Base-by-base conservation (phyloP, 2,113 vertebrate genomes). In the Sebastes fasciatus region DNA sequence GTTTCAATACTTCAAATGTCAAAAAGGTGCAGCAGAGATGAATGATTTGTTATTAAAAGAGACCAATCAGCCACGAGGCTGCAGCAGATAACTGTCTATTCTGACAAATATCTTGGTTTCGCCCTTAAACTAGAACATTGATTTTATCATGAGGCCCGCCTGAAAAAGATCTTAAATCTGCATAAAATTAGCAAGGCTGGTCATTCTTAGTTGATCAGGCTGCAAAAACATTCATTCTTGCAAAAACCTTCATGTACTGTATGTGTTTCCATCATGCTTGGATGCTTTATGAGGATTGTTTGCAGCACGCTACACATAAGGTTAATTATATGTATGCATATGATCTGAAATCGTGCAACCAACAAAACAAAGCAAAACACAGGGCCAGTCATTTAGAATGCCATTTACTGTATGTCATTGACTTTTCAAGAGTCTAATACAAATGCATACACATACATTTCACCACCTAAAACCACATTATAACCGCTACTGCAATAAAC, bases 371-470 rank as follows among this genome's bases (percentile, higher is more conserved):
- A 16, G 9, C 7, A 34, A 23, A 79, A 90, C 62, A 84, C 84
- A 62, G 34, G n/a, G 60, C 81, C 46, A 68, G 73, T 83, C 64
- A 84, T 91, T 90, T 90, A 69, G 74, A 94, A 92, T 92, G 92
- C 89, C 88, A 87, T 95, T 95, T 94, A 34, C 34, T 34, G 34
- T 34, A 95, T 95, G 91, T 93, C 91, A 93, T 81, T 86, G 87
- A 88, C 74, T 85, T 93, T 93, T 90, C 90, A 92, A 92, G 81
- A 92, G 89, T 92, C 92, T 91, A 95, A 93, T 94, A 95, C 93
- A 95, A 95, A 95, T 91, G 91, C 91, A 93, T 90, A 94, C 83
- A 93, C 84, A 92, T 90, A 94, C 93, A 94, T 86, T 92, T 94
- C 87, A 95, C 91, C 84, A 86, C 84, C 91, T 95, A 93, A 88